Conservation (phyloP, 2,888 invertebrate genomes). For the Cephus pulcher region DNA sequence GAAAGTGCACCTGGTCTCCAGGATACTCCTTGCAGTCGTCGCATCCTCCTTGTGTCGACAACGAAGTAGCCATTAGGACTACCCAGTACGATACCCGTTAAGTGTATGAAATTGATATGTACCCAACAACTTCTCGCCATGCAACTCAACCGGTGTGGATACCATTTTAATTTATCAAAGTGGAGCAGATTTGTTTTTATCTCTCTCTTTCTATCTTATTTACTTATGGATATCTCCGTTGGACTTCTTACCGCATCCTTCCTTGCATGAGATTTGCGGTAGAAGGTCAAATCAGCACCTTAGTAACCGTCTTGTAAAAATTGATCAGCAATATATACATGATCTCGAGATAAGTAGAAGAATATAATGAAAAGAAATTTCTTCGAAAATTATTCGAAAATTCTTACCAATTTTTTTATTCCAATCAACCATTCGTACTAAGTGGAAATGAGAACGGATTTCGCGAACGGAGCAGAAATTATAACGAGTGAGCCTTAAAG, state of each 20-base stretch:
- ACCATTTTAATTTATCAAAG: background rate
- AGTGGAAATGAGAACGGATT: background rate
- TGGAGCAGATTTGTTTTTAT: background rate
- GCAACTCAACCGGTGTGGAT: background rate
- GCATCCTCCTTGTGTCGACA: background rate
- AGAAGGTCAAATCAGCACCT: background rate
- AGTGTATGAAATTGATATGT: background rate
- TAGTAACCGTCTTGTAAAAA: background rate
- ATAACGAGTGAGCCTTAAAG: background rate
- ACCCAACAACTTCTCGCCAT: background rate
- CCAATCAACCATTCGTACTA: background rate
- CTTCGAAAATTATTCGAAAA: background rate
- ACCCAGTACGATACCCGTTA: background rate
- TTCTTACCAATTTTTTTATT: background rate
- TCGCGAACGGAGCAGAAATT: background rate
- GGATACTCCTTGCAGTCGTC: background rate
- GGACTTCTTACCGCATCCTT: background rate
- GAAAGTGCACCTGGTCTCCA: conserved; percentile 13
- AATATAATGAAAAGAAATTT: background rate
- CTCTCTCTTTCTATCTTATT: background rate
- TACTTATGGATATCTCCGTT: background rate
- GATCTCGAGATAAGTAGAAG: background rate
- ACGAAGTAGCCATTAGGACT: background rate
- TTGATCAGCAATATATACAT: background rate
- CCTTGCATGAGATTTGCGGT: background rate